Evolutionary conservation across 2,113 vertebrate species (phyloP), one percentile per base, ranked within the genome.

Genomic region (Cinclus mexicanus): DNA sequence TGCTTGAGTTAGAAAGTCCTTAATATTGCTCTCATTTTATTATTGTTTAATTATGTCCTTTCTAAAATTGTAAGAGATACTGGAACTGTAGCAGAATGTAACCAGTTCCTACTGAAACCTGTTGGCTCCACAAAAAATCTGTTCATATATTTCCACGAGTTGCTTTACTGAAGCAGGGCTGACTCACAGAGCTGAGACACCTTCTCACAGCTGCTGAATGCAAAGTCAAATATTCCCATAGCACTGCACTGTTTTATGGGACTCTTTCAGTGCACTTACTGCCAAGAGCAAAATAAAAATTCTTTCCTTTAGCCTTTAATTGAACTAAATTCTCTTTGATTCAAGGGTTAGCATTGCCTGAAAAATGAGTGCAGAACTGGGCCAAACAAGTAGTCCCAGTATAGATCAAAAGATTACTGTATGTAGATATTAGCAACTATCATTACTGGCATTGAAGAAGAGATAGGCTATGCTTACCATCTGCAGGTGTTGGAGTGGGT

Each of bases 401-500:
- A 37, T 16, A 85, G 87, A 79, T 85, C 61, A 85, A 85, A 90
- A 88, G 67, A 65, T 83, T 60, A 37, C 35, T 89, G 39, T 42
- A 17, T 80, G 68, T 76, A 63, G 68, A 10, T 92, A 65, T 74
- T 93, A 94, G 52, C 76, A 77, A 53, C 59, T 80, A 57, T 47
- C 29, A 33, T 75, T 92, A 89, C 29, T 94, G 82, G 55, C 87
- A 87, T 69, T 91, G 76, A 82, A 63, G 67, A 85, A 84, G 78
- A 93, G 67, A 79, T 41, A n/a, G 46, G 60, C 84, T 65, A 59
- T 79, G 64, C 79, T 92, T 86, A 39, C 63, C 59, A 50, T 90
- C 84, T 93, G 91, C 93, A 93, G 84, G 91, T 95, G 87, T 83
- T 94, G 82, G 75, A 88, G 91, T 83, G 87, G 67, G 75, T 91